Evolutionary conservation across 2,797 vertebrate species (phyloP), one percentile per base, ranked within the genome.

Genomic region (Merluccius polli): DNA sequence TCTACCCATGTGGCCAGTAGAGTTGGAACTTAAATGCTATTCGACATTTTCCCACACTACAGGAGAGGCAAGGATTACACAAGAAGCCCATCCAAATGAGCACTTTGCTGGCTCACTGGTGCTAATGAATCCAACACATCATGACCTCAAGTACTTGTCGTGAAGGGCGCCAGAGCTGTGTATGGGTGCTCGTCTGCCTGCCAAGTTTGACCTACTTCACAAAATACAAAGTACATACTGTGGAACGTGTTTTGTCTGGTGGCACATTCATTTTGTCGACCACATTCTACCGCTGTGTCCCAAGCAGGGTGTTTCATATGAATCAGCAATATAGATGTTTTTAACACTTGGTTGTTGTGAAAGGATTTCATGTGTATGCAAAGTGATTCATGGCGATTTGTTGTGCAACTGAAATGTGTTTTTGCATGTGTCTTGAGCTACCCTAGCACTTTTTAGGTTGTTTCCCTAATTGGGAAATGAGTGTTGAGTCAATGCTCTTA

Each of bases 61-160:
- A 16, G 59, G 59, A 65, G 59, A 65, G 5, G 10, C 59, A 27
- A 27, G n/a, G 24, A 65, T 65, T 27, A 65, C 59, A 65, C 24
- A 27, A 65, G 59, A 2, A 27, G 59, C 24, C 59, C 10, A 4
- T 65, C 59, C 24, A 10, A 65, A 65, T 12, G 24, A 65, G 59
- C 59, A 10, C 59, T 65, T 13, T 65, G 59, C 24, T 16, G 10
- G 59, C 59, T 65, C 9, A 4, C 59, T 27, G 59, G 59, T 13
- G 11, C 59, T 65, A 65, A 65, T 65, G 59, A 65, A 65, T 24
- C 59, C 59, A 65, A 65, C n/a, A 24, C 59, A 65, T 65, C 59
- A 65, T 65, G 59, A 65, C 59, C 24, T 27, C 59, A 27, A 65
- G 24, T 12, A 9, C 24, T 27, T 65, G 59, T 65, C n/a, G 59